Conservation (phyloP, 2,888 invertebrate species). For the Hipparchia semele region DNA sequence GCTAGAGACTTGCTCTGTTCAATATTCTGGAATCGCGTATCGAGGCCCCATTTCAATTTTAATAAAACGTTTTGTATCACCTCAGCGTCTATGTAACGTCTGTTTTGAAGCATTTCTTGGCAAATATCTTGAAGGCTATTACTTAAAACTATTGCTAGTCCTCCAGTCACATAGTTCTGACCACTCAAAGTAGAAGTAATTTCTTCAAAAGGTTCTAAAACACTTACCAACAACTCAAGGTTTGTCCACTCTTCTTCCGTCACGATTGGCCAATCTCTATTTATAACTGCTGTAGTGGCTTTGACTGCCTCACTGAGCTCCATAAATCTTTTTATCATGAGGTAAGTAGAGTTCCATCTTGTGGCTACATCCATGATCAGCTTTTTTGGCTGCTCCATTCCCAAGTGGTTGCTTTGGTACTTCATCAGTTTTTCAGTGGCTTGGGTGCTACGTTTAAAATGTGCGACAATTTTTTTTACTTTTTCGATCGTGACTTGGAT, state of each 20-base stretch:
- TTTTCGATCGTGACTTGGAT: neutral
- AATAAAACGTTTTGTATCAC: neutral
- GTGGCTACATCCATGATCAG: constrained; percentile 22
- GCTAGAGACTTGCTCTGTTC: neutral
- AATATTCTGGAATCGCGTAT: too few species aligned
- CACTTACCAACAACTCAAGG: neutral
- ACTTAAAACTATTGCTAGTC: neutral
- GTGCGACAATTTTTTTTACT: neutral
- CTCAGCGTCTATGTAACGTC: neutral
- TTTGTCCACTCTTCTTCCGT: constrained; percentile 5
- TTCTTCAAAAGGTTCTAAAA: constrained; percentile 4
- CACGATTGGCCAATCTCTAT: neutral
- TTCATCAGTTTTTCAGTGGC: neutral
- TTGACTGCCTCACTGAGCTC: constrained; percentile 28
- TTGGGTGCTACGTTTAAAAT: neutral
- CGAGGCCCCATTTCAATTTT: too few species aligned
- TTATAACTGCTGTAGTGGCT: constrained; percentile 21
- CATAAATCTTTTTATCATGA: constrained; percentile 33
- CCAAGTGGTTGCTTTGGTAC: neutral
- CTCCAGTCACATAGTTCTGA: neutral
- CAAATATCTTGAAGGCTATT: constrained; percentile 1
- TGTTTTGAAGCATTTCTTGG: neutral
- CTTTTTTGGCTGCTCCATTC: neutral
- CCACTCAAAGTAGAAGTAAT: neutral
- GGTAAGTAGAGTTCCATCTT: constrained; percentile 29